These are phyloP conservation scores for Nesidiocoris tenuis DNA, from an alignment of 2,888 invertebrate species.

Conservation along the genomic window DNA sequence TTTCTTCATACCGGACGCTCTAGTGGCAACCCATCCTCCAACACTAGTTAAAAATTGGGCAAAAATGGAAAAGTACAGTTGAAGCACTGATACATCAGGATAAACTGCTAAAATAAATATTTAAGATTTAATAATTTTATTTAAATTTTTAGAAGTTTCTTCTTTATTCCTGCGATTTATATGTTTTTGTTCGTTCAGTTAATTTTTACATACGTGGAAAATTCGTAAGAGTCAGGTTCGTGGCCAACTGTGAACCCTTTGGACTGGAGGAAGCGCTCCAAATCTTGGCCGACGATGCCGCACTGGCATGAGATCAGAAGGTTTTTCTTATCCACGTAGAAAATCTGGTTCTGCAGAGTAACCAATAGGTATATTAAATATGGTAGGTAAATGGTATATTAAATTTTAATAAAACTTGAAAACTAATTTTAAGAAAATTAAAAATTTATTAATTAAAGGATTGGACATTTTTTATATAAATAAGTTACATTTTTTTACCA, in stretches of 20 bases:
- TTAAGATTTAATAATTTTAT: too few relatives aligned
- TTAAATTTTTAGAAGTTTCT: too few relatives aligned
- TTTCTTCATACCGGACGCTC: slow-evolving; percentile 99
- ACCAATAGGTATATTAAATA: background rate
- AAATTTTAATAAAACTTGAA: too few relatives aligned
- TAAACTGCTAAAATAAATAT: too few relatives aligned
- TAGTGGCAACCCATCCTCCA: slow-evolving; percentile 96
- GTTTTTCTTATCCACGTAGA: slow-evolving; percentile 89
- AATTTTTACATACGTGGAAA: slow-evolving; percentile 74
- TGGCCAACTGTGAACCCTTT: slow-evolving; percentile 88
- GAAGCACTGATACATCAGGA: too few relatives aligned
- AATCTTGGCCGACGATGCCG: slow-evolving; percentile 91
- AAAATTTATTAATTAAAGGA: slow-evolving; percentile 9
- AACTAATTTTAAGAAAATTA: too few relatives aligned
- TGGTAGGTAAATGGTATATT: too few relatives aligned
- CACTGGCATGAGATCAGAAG: slow-evolving; percentile 79
- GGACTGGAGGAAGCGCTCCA: slow-evolving; percentile 78
- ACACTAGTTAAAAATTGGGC: slow-evolving; percentile 59
- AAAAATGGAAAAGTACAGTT: background rate
- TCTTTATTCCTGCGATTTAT: too few relatives aligned
- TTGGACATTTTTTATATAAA: background rate
- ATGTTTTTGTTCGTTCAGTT: too few relatives aligned
- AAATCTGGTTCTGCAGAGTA: slow-evolving; percentile 69
- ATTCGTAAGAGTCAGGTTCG: slow-evolving; percentile 98
- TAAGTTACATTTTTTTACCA: too few relatives aligned